A percentile compares a stretch with the other conserved stretches of the same genome.
phyloP scores from a whole-genome alignment of 2,888 invertebrate genomes.

The Drosophila mulleri region DNA sequence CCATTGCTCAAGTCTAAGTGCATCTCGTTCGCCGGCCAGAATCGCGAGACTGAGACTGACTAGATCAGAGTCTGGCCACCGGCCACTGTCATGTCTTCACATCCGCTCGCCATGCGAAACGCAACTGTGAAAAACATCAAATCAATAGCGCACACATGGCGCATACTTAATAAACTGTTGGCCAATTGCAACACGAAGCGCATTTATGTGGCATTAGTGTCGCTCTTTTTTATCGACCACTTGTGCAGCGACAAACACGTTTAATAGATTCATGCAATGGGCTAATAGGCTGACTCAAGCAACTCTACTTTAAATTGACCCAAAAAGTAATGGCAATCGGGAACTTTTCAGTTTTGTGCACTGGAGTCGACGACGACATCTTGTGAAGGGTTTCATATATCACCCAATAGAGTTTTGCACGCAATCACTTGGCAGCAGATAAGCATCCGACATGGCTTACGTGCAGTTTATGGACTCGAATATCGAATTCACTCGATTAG shows the following conservation, averaged over 20 bases:
- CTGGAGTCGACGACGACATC: slow-evolving; percentile 37
- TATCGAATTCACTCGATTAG: slow-evolving; percentile 49
- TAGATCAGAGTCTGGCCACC: slow-evolving; percentile 26
- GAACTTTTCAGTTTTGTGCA: slow-evolving; percentile 47
- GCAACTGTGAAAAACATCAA: slow-evolving; percentile 32
- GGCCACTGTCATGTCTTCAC: slow-evolving; percentile 56
- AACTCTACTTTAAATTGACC: slow-evolving; percentile 55
- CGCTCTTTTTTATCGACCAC: slow-evolving; percentile 58
- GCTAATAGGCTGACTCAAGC: slow-evolving; percentile 41
- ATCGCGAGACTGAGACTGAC: slow-evolving; percentile 7
- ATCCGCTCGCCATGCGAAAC: slow-evolving; percentile 56
- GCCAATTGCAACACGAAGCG: slow-evolving; percentile 65
- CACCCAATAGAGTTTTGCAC: slow-evolving; percentile 45
- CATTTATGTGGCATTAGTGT: slow-evolving; percentile 69
- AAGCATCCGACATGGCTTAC: slow-evolving; percentile 67
- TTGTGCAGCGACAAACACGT: slow-evolving; percentile 45
- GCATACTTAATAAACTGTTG: slow-evolving; percentile 63
- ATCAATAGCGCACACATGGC: slow-evolving; percentile 60
- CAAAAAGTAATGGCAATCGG: slow-evolving; percentile 33
- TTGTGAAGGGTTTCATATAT: slow-evolving; percentile 68
- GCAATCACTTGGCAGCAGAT: slow-evolving; percentile 48
- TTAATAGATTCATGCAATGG: slow-evolving; percentile 24
- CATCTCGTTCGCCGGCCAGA: slow-evolving; percentile 43
- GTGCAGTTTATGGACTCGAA: slow-evolving; percentile 60
- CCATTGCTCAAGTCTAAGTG: slow-evolving; percentile 52